A percentile compares a stretch with the other conserved stretches of the same genome.
Evolutionary conservation across 92 coral and sea anemone genomes (phyloP).

Genomic region (Scolanthus callimorphus): DNA sequence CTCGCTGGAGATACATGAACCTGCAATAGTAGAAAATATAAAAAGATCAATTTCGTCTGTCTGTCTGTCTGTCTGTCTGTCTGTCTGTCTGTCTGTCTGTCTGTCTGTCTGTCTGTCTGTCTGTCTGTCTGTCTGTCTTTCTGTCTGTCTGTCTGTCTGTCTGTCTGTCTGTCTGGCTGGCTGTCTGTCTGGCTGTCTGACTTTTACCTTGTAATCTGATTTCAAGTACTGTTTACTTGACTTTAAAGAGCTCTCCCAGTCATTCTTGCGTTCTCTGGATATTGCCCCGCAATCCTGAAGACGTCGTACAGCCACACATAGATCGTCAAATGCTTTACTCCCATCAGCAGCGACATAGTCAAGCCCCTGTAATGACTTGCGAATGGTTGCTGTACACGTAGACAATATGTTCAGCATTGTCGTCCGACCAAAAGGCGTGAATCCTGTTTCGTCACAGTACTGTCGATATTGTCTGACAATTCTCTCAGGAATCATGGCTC

Average conservation of each 20-base stretch:
- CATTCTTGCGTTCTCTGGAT: neutral
- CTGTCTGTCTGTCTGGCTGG: no score
- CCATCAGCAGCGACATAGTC: conserved; percentile 25
- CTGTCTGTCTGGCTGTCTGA: no score
- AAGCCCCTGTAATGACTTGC: conserved; percentile 27
- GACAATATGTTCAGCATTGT: conserved; percentile 20
- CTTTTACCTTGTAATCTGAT: conserved; percentile 19
- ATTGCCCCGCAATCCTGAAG: conserved; percentile 5
- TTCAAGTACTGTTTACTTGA: conserved; percentile 19
- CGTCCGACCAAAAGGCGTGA: conserved; percentile 12
- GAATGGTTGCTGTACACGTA: conserved; percentile 20
- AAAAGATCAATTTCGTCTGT: no score
- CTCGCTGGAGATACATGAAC: no score
- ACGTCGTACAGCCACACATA: conserved; percentile 1
- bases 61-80: no score
- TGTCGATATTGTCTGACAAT: conserved; percentile 19
- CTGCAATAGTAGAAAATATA: no score
- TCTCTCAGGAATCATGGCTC: conserved; percentile 16
- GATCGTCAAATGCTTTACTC: no score
- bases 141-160: no score
- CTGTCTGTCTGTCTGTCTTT: no score
- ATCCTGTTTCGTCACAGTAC: conserved; percentile 14
- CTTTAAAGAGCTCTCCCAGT: neutral
- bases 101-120: no score
- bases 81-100: no score